These are phyloP conservation scores for Gadopsis marmoratus DNA, from an alignment of 2,797 vertebrate species.

Conservation along the genomic window DNA sequence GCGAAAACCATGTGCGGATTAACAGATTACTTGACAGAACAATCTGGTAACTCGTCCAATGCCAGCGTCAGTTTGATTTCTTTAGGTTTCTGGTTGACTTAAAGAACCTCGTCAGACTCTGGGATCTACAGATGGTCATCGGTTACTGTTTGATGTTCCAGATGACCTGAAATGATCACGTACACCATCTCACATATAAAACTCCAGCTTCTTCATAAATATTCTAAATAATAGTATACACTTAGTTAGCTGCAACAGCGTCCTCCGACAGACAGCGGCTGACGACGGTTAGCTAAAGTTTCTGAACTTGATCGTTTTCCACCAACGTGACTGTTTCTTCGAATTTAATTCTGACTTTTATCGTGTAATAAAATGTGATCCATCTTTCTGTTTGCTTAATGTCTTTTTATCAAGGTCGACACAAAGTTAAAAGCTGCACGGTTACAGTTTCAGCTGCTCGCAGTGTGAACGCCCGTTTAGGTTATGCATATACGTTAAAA, in stretches of 20 bases:
- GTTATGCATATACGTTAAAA: conserved; percentile 78
- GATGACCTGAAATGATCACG: background rate
- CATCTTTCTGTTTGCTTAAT: background rate
- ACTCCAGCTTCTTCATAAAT: conserved; percentile 9
- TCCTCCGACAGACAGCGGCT: background rate
- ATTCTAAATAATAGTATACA: background rate
- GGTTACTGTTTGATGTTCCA: background rate
- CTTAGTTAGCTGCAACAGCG: background rate
- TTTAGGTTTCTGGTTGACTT: conserved; percentile 6
- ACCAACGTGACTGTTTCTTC: background rate
- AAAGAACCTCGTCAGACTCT: background rate
- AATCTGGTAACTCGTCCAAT: too few relatives aligned
- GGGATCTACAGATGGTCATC: background rate
- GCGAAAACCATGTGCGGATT: background rate
- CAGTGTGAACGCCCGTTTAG: conserved; percentile 44
- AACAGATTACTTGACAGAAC: background rate
- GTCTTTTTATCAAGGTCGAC: background rate
- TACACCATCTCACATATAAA: background rate
- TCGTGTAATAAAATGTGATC: background rate
- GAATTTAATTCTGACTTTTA: background rate
- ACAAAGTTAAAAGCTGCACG: background rate
- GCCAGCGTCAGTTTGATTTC: background rate
- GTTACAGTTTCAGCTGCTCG: background rate
- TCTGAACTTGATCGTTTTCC: background rate
- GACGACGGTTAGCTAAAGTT: background rate